A percentile compares a stretch with the other conserved stretches of the same genome.
Evolutionary conservation across 2,797 vertebrate species (phyloP).

Genomic region (Cynodonichthys magdalenae): DNA sequence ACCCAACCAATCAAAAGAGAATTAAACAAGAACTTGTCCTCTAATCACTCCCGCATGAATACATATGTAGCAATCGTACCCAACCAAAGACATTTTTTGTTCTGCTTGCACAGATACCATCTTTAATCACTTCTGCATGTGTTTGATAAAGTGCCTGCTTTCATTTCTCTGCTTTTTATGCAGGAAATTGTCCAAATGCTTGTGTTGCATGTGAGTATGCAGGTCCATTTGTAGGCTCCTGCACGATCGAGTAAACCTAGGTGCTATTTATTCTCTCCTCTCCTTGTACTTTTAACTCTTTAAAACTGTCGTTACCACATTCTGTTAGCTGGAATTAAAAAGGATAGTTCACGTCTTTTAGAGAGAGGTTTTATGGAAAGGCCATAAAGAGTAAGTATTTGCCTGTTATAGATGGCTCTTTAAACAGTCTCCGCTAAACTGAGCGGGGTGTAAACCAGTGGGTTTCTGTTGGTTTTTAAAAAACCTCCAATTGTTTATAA

Average conservation of each 20-base stretch:
- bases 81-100: conserved; percentile 60
- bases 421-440: background rate
- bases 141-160: conserved; percentile 47
- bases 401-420: background rate
- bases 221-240: conserved; percentile 6
- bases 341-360: background rate
- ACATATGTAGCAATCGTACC: conserved; percentile 58
- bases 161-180: conserved; percentile 36
- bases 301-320: conserved; percentile 47
- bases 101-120: conserved; percentile 59
- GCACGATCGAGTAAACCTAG: conserved; percentile 37
- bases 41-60: conserved; percentile 77
- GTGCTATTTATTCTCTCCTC: conserved; percentile 19
- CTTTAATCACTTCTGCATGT: conserved; percentile 38
- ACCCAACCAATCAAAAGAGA: conserved; percentile 78
- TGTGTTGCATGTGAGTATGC: conserved; percentile 11
- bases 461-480: too few species aligned
- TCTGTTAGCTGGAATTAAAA: conserved; percentile 31
- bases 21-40: conserved; percentile 77
- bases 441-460: background rate
- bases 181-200: conserved; percentile 34
- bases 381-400: background rate
- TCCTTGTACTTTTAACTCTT: conserved; percentile 17
- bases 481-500: background rate
- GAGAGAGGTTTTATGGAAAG: background rate